Evolutionary conservation across 2,888 invertebrate genomes (phyloP).

Genomic region (Agrotis ipsilon): DNA sequence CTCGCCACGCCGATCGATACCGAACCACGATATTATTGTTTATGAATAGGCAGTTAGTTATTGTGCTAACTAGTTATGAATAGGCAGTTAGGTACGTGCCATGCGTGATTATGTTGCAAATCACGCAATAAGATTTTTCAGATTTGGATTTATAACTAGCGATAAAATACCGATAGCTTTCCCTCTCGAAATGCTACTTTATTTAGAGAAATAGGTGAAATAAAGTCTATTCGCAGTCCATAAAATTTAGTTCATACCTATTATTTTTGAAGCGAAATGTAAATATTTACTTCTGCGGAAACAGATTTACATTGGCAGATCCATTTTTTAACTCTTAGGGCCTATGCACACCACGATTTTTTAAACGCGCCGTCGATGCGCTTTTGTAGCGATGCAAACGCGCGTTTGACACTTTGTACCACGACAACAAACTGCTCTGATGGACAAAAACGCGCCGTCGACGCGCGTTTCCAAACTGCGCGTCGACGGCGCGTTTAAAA

Average conservation of each 20-base stretch:
- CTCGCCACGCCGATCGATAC: too few species aligned
- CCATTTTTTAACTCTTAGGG: background rate
- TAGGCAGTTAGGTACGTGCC: background rate
- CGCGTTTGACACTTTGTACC: too few species aligned
- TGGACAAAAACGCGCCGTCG: too few species aligned
- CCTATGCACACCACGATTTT: too few species aligned
- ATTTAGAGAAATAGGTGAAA: conserved; percentile 24
- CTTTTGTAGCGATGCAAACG: too few species aligned
- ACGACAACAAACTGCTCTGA: too few species aligned
- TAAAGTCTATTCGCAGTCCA: background rate
- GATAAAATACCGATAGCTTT: conserved; percentile 12
- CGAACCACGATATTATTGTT: too few species aligned
- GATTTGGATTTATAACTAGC: conserved; percentile 17
- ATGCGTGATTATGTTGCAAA: background rate
- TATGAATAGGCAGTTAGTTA: too few species aligned
- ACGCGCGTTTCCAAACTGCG: too few species aligned
- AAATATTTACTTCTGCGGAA: conserved; percentile 29
- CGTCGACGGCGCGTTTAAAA: too few species aligned
- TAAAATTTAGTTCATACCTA: background rate
- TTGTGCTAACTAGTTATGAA: too few species aligned
- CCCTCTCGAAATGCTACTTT: conserved; percentile 12
- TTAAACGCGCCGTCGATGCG: too few species aligned
- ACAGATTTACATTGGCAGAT: conserved; percentile 1
- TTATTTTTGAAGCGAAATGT: conserved; percentile 15
- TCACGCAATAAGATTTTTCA: conserved; percentile 30